phyloP scores from a whole-genome alignment of 2,888 invertebrate species.

The Sialis fuliginosa region DNA sequence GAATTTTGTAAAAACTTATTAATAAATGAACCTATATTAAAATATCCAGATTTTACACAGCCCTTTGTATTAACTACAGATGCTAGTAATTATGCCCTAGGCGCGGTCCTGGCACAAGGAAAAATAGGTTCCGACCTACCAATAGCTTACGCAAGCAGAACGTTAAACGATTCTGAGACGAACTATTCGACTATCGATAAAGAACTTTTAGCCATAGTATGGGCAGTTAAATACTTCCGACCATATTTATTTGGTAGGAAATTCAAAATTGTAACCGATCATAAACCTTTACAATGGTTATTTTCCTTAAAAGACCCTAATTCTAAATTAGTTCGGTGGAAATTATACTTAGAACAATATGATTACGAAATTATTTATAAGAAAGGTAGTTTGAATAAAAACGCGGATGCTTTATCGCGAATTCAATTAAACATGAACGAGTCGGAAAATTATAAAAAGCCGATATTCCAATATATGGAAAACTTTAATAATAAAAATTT shows the following conservation, averaged over 20 bases:
- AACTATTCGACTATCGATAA: conserved; percentile 20
- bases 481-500: neutral
- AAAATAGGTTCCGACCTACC: conserved; percentile 15
- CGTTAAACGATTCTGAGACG: conserved; percentile 16
- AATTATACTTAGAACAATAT: conserved; percentile 16
- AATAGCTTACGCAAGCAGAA: conserved; percentile 18
- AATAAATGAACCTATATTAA: conserved; percentile 11
- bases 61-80: too few species aligned
- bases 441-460: neutral
- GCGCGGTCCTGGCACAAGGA: conserved; percentile 15
- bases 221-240: conserved; percentile 17
- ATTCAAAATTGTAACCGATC: conserved; percentile 19
- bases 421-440: conserved; percentile 10
- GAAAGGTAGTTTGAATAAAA: conserved; percentile 14
- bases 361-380: conserved; percentile 18
- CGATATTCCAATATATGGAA: conserved; percentile 1
- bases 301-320: conserved; percentile 16
- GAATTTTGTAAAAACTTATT: conserved; percentile 12
- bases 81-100: too few species aligned
- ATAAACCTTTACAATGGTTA: conserved; percentile 18
- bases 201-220: conserved; percentile 20
- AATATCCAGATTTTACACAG: conserved; percentile 11
- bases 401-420: too few species aligned
- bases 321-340: conserved; percentile 15
- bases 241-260: conserved; percentile 20